phyloP scores from a whole-genome alignment of 1,140 invertebrate species.

The Ruditapes philippinarum region DNA sequence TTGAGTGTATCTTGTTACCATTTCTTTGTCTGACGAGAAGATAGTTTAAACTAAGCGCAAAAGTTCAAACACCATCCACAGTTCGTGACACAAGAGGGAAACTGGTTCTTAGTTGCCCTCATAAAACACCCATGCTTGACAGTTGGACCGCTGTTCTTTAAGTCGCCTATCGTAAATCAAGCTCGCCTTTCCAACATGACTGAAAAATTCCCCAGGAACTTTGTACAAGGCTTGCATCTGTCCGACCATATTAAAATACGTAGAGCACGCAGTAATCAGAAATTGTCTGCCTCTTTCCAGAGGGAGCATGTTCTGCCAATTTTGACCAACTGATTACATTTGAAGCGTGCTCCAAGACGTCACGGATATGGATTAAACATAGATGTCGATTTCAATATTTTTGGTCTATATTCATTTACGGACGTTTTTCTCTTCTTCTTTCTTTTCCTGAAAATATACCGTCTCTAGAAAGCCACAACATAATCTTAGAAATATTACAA shows the following conservation, averaged over 20 bases:
- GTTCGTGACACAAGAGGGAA: constrained; percentile 59
- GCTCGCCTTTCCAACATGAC: constrained; percentile 64
- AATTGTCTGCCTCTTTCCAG: constrained; percentile 9
- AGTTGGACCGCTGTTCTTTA: constrained; percentile 48
- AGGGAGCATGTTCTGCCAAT: constrained; percentile 23
- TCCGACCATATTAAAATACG: constrained; percentile 43
- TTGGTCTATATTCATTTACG: too few relatives aligned
- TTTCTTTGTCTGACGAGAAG: constrained; percentile 38
- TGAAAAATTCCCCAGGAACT: constrained; percentile 63
- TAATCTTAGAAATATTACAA: too few relatives aligned
- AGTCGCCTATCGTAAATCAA: constrained; percentile 60
- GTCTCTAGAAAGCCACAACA: too few relatives aligned
- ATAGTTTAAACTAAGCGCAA: constrained; percentile 41
- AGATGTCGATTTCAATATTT: not conserved
- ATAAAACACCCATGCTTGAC: constrained; percentile 57
- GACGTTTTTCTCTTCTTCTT: too few relatives aligned
- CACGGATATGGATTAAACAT: not conserved
- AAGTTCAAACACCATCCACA: constrained; percentile 29
- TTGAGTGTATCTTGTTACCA: not conserved
- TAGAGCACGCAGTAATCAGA: constrained; percentile 30
- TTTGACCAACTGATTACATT: constrained; percentile 31
- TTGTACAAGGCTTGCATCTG: constrained; percentile 60
- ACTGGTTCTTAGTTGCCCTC: constrained; percentile 56
- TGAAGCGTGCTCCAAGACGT: not conserved
- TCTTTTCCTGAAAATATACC: too few relatives aligned